Percentiles rank a stretch among this genome's conserved stretches.
phyloP scores from a whole-genome alignment of 92 coral and sea anemone species.

The Bergia sp. region DNA sequence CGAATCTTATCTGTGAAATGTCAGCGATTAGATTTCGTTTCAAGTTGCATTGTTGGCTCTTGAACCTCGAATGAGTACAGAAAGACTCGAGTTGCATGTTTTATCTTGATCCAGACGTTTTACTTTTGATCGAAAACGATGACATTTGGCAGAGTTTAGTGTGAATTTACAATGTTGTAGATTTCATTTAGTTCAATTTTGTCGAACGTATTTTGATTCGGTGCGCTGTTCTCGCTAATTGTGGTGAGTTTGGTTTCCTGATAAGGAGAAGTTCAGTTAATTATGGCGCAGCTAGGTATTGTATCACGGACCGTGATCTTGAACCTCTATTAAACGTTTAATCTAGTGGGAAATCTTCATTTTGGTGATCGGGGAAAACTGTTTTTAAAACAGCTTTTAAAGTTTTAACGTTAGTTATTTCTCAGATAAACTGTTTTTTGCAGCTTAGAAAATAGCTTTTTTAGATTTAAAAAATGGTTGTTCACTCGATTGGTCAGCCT shows the following conservation, averaged over 20 bases:
- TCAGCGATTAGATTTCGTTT: background rate
- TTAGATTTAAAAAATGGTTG: background rate
- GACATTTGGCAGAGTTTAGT: background rate
- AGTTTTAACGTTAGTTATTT: too few species aligned
- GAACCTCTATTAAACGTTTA: background rate
- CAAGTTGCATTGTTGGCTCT: background rate
- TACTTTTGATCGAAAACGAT: background rate
- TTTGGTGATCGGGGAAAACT: too few species aligned
- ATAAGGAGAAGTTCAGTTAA: background rate
- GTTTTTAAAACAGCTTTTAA: too few species aligned
- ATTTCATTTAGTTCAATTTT: conserved; percentile 13
- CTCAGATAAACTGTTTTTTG: too few species aligned
- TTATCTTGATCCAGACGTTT: background rate
- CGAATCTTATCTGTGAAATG: background rate
- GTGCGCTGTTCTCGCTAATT: background rate
- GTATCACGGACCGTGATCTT: background rate
- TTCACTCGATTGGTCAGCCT: too few species aligned
- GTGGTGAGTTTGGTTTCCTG: background rate
- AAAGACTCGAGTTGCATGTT: conserved; percentile 1
- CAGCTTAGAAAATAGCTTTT: background rate
- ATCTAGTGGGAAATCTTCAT: too few species aligned
- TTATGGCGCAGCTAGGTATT: background rate
- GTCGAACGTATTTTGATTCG: background rate
- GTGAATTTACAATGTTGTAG: background rate
- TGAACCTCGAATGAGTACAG: background rate